A percentile compares a stretch with the other conserved stretches of the same genome.
Conservation (phyloP, 2,797 vertebrate genomes). For the Sebastes hubbsi region DNA sequence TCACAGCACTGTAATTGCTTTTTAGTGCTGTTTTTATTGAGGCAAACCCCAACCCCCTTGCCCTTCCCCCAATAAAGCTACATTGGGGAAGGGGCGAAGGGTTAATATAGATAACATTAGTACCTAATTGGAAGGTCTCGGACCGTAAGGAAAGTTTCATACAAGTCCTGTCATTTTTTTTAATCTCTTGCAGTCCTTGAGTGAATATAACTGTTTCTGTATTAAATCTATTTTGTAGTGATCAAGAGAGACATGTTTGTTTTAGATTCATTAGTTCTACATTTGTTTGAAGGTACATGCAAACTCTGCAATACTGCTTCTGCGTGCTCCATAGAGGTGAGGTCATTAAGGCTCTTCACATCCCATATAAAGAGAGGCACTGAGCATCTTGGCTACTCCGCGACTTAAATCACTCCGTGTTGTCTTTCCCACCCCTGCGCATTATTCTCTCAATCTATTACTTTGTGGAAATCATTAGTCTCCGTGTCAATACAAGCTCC, state of each 20-base stretch:
- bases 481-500: slow-evolving; percentile 79
- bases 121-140: slow-evolving; percentile 75
- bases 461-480: slow-evolving; percentile 80
- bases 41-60: slow-evolving; percentile 73
- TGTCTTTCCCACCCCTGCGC: slow-evolving; percentile 77
- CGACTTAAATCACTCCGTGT: slow-evolving; percentile 69
- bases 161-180: slow-evolving; percentile 20
- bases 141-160: slow-evolving; percentile 49
- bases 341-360: slow-evolving; percentile 53
- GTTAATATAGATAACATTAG: slow-evolving; percentile 84
- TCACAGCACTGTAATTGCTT: slow-evolving; percentile 87
- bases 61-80: slow-evolving; percentile 76
- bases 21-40: slow-evolving; percentile 89
- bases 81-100: slow-evolving; percentile 72
- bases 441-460: slow-evolving; percentile 76
- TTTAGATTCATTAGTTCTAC: not conserved
- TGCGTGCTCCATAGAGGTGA: slow-evolving; percentile 36
- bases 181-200: not conserved
- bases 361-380: slow-evolving; percentile 50
- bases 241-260: not conserved
- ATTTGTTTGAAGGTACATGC: not conserved
- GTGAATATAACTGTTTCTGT: not conserved
- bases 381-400: slow-evolving; percentile 63
- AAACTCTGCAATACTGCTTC: slow-evolving; percentile 13
- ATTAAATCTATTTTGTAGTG: not conserved